These are phyloP conservation scores for Drosophila limbata DNA, from an alignment of 2,888 invertebrate genomes.

Conservation along the genomic window DNA sequence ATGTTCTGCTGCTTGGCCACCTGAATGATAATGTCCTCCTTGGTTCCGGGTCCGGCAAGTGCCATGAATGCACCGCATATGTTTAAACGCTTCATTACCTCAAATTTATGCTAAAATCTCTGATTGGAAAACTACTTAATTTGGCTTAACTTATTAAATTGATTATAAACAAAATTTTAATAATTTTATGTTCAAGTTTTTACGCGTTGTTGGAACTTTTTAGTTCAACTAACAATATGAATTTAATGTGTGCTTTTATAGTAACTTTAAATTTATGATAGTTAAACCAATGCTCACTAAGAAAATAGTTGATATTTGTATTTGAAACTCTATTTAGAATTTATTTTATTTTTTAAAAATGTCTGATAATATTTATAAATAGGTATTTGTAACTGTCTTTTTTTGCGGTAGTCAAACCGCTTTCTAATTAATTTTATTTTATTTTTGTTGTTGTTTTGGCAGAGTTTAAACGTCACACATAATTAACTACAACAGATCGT, in stretches of 20 bases:
- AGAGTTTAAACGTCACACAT: conserved; percentile 61
- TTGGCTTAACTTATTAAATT: conserved; percentile 4
- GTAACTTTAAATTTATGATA: not conserved
- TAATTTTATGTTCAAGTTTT: conserved; percentile 5
- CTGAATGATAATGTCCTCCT: conserved; percentile 51
- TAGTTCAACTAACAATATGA: conserved; percentile 3
- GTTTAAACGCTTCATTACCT: conserved; percentile 42
- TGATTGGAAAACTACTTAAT: conserved; percentile 29
- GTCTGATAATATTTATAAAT: not conserved
- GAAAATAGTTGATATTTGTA: not conserved
- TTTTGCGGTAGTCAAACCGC: not conserved
- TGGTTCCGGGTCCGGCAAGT: conserved; percentile 30
- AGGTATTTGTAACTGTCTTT: not conserved
- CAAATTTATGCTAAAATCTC: conserved; percentile 8
- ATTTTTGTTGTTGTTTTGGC: conserved; percentile 18
- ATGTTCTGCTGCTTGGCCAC: conserved; percentile 51
- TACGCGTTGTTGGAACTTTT: not conserved
- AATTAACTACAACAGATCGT: conserved; percentile 61
- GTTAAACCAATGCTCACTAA: conserved; percentile 8
- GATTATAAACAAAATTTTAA: not conserved
- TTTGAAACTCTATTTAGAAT: not conserved
- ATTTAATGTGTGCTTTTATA: not conserved
- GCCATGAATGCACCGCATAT: conserved; percentile 29
- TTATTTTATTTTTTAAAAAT: not conserved
- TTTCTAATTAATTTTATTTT: conserved; percentile 15